Evolutionary conservation across 2,113 vertebrate species (phyloP).

Genomic region (Melanocharis versteri): DNA sequence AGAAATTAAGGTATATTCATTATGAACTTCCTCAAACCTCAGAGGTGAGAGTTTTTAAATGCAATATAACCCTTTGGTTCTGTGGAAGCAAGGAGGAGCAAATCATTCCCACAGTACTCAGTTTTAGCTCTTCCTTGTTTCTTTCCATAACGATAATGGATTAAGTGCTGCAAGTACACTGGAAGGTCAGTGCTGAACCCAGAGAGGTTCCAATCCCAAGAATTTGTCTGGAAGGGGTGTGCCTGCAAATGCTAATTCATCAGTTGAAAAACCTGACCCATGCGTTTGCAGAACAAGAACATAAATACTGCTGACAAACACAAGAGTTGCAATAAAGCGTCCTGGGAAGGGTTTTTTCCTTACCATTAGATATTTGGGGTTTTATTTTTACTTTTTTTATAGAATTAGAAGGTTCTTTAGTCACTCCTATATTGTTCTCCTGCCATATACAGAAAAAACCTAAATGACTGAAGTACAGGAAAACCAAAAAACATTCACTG

Average conservation of each 20-base stretch:
- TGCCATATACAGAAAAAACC: neutral
- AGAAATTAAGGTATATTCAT: neutral
- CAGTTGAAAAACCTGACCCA: neutral
- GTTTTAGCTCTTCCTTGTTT: neutral
- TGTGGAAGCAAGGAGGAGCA: neutral
- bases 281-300: neutral
- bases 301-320: neutral
- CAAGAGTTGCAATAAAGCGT: neutral
- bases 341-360: neutral
- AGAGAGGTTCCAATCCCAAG: neutral
- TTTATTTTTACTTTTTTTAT: no score
- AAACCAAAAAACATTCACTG: neutral
- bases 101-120: neutral
- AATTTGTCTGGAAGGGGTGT: neutral
- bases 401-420: neutral
- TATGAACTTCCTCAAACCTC: neutral
- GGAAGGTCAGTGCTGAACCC: neutral
- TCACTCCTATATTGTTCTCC: neutral
- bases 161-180: neutral
- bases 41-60: neutral
- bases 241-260: neutral
- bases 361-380: neutral
- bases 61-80: neutral
- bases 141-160: neutral
- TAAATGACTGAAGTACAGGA: neutral